Percentiles rank a stretch among this genome's conserved stretches.
Conservation (phyloP, 2,113 vertebrate genomes). For the Lethenteron reissneri region DNA sequence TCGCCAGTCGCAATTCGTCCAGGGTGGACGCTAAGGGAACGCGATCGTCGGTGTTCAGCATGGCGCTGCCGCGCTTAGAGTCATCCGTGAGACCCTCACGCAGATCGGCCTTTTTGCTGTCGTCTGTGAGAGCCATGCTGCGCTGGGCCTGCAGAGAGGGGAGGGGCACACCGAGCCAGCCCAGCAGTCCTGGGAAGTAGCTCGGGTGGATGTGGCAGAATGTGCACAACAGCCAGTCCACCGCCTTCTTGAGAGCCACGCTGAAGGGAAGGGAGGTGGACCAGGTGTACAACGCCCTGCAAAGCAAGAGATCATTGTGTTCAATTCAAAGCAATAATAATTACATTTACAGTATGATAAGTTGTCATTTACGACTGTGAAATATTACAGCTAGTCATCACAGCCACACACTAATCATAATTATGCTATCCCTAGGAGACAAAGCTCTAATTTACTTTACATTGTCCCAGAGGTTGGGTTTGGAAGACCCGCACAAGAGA, state of each 20-base stretch:
- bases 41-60: slow-evolving; percentile 16
- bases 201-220: slow-evolving; percentile 92
- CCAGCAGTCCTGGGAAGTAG: slow-evolving; percentile 91
- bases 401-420: too few relatives aligned
- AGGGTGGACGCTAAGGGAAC: slow-evolving; percentile 29
- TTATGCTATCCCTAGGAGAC: too few relatives aligned
- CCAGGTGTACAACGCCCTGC: slow-evolving; percentile 75
- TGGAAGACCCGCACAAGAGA: too few relatives aligned
- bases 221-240: slow-evolving; percentile 87
- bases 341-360: too few relatives aligned
- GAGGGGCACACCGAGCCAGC: slow-evolving; percentile 78
- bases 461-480: too few relatives aligned
- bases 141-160: slow-evolving; percentile 53
- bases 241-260: slow-evolving; percentile 89
- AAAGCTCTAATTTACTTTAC: too few relatives aligned
- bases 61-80: slow-evolving; percentile 49
- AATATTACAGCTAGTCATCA: too few relatives aligned
- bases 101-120: slow-evolving; percentile 84
- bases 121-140: slow-evolving; percentile 77
- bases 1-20: slow-evolving; percentile 68
- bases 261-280: slow-evolving; percentile 89
- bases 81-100: slow-evolving; percentile 64
- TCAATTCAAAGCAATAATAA: too few relatives aligned
- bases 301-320: slow-evolving; percentile 5
- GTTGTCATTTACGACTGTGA: too few relatives aligned